Conservation (phyloP, 2,797 vertebrate species). For the Dallia pectoralis region DNA sequence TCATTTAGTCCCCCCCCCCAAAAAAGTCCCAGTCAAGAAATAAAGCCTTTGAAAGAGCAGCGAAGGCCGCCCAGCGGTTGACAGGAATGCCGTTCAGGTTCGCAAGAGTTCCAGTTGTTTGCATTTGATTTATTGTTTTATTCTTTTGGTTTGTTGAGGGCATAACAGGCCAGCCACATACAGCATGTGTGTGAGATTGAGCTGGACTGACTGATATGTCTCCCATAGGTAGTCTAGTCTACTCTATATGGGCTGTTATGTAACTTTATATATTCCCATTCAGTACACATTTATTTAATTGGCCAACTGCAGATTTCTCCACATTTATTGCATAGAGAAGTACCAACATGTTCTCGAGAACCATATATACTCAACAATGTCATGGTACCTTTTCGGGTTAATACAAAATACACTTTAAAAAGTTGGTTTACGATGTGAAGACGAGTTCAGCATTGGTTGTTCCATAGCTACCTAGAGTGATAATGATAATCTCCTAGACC, state of each 20-base stretch:
- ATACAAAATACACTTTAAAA: too few species aligned
- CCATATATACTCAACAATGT: not conserved
- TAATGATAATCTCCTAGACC: not conserved
- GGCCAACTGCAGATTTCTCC: conserved; percentile 36
- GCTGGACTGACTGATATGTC: conserved; percentile 56
- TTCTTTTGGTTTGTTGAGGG: conserved; percentile 39
- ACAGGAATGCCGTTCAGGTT: conserved; percentile 68
- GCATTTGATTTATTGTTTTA: conserved; percentile 62
- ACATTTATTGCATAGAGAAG: conserved; percentile 5
- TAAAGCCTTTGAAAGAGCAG: conserved; percentile 61
- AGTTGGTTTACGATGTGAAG: too few species aligned
- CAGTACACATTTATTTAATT: conserved; percentile 16
- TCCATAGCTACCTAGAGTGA: not conserved
- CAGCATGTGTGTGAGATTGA: conserved; percentile 48
- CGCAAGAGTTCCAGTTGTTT: conserved; percentile 55
- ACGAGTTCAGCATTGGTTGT: not conserved
- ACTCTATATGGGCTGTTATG: conserved; percentile 48
- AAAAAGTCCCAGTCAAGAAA: conserved; percentile 58
- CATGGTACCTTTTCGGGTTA: too few species aligned
- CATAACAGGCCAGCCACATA: conserved; percentile 43
- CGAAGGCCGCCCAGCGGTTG: conserved; percentile 63
- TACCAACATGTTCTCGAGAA: conserved; percentile 19
- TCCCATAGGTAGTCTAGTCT: conserved; percentile 47
- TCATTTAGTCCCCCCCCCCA: conserved; percentile 70
- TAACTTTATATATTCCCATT: conserved; percentile 36